Conservation (phyloP, 37 sponge, comb jelly and placozoan genomes). For the Beroe forskalii region DNA sequence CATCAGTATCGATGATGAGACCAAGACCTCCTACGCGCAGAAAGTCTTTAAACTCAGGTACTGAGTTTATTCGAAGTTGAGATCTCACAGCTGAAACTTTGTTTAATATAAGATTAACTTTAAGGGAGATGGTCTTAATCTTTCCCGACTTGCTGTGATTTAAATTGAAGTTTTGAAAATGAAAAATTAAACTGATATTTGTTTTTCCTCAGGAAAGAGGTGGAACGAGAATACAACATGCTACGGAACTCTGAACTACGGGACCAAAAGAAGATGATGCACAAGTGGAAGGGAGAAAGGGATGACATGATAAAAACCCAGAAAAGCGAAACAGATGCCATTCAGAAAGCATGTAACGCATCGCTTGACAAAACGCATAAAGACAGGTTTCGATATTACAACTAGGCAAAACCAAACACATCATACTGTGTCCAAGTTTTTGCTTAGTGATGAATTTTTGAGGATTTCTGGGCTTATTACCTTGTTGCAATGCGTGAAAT, state of each 20-base stretch:
- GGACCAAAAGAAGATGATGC: constrained; percentile 49
- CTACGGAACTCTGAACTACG: constrained; percentile 7
- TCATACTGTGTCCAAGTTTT: too few relatives aligned
- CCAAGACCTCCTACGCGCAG: constrained; percentile 32
- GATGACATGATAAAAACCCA: constrained; percentile 19
- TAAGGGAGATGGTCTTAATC: too few relatives aligned
- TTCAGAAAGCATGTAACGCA: neutral
- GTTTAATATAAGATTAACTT: too few relatives aligned
- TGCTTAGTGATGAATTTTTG: too few relatives aligned
- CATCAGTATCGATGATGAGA: constrained; percentile 16
- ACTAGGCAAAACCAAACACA: neutral
- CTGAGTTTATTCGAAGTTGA: too few relatives aligned
- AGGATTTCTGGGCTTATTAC: too few relatives aligned
- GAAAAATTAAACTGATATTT: too few relatives aligned
- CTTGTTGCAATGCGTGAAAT: neutral
- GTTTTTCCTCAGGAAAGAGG: constrained; percentile 3
- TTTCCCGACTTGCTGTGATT: too few relatives aligned
- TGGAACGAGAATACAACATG: constrained; percentile 17
- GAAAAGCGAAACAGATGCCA: neutral
- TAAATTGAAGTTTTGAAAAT: too few relatives aligned
- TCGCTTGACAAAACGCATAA: constrained; percentile 13
- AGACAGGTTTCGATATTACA: too few relatives aligned
- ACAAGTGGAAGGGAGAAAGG: neutral
- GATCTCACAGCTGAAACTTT: too few relatives aligned
- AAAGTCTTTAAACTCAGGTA: neutral